A percentile compares a stretch with the other conserved stretches of the same genome.
phyloP scores from a whole-genome alignment of 2,113 vertebrate genomes.

The Vombatus ursinus region DNA sequence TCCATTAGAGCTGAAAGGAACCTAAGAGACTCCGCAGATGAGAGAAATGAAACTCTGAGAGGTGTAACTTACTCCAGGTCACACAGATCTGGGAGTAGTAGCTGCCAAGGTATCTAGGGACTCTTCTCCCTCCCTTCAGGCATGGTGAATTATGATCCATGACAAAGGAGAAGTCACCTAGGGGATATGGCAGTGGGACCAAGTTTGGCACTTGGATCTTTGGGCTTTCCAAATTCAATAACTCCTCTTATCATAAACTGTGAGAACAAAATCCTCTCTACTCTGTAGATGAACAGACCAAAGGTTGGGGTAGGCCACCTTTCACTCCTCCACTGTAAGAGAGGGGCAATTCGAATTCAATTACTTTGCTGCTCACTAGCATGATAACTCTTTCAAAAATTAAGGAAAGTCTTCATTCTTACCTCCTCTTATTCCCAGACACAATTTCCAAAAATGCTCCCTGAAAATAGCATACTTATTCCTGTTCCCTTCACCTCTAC shows the following conservation, averaged over 20 bases:
- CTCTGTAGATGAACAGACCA: not conserved
- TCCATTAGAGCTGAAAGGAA: not conserved
- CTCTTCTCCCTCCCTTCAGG: not conserved
- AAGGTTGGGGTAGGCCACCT: not conserved
- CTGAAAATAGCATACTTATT: not conserved
- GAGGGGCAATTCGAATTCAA: not conserved
- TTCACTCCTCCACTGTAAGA: not conserved
- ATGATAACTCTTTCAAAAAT: not conserved
- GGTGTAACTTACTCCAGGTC: not conserved
- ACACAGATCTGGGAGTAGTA: not conserved
- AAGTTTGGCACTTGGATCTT: not conserved
- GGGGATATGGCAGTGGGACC: not conserved
- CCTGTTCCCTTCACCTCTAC: not conserved
- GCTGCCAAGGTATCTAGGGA: not conserved
- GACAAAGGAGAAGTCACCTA: not conserved
- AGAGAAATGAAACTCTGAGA: not conserved
- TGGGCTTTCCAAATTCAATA: not conserved
- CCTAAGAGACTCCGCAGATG: not conserved
- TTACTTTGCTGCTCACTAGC: not conserved
- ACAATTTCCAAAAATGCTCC: not conserved
- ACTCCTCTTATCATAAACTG: not conserved
- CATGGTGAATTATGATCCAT: not conserved
- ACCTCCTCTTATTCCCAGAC: not conserved
- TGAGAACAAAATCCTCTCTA: not conserved
- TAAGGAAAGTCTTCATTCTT: not conserved